These are phyloP conservation scores for Eupeodes latifasciatus DNA, from an alignment of 2,888 invertebrate species.

Conservation along the genomic window DNA sequence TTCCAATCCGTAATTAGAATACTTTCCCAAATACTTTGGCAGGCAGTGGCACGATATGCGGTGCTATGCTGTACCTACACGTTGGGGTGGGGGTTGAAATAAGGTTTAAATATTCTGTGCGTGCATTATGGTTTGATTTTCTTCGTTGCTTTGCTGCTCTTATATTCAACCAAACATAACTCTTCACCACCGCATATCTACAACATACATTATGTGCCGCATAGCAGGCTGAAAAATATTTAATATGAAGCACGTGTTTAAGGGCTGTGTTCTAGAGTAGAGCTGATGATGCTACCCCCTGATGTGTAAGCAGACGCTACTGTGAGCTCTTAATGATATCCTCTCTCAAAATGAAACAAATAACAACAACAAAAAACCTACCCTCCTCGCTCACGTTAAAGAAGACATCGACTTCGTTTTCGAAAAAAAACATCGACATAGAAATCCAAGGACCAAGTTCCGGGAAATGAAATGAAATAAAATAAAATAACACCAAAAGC, in stretches of 20 bases:
- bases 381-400: not conserved
- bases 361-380: not conserved
- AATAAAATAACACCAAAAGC: slow-evolving; percentile 52
- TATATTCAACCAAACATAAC: too few relatives aligned
- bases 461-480: slow-evolving; percentile 1
- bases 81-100: slow-evolving; percentile 7
- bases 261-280: not conserved
- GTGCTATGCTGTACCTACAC: too few relatives aligned
- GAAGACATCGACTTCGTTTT: not conserved
- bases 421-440: not conserved
- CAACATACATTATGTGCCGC: not conserved
- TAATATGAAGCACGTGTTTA: slow-evolving; percentile 22
- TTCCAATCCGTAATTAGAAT: slow-evolving; percentile 74
- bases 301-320: slow-evolving; percentile 36
- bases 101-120: slow-evolving; percentile 35
- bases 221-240: not conserved
- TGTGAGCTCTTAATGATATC: slow-evolving; percentile 52
- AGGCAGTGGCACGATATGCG: slow-evolving; percentile 36
- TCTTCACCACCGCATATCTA: not conserved
- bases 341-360: slow-evolving; percentile 3
- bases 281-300: slow-evolving; percentile 23
- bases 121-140: slow-evolving; percentile 23
- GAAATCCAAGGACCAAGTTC: not conserved
- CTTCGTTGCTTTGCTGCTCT: too few relatives aligned
- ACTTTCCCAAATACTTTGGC: slow-evolving; percentile 69